These are phyloP conservation scores for Acleris emargana DNA, from an alignment of 2,888 invertebrate genomes.

Conservation along the genomic window DNA sequence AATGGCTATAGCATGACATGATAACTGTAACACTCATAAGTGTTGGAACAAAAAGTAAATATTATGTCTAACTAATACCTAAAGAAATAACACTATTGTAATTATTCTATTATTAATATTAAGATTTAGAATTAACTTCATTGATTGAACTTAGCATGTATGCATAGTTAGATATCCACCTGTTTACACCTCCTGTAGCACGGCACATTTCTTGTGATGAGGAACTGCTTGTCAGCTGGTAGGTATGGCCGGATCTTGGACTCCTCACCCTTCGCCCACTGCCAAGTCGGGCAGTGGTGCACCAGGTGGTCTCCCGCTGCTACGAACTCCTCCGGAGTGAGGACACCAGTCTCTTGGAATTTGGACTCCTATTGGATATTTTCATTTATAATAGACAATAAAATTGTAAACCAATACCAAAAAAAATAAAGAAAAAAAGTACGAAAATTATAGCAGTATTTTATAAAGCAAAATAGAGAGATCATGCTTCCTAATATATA, in stretches of 20 bases:
- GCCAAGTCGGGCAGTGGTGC: constrained; percentile 99
- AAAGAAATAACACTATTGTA: no score
- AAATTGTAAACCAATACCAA: no score
- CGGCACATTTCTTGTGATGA: constrained; percentile 98
- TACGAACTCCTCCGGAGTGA: constrained; percentile 99
- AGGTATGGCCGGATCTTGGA: constrained; percentile 94
- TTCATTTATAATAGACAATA: background rate
- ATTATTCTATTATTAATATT: no score
- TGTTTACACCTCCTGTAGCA: constrained; percentile 98
- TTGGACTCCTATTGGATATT: constrained; percentile 91
- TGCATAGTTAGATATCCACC: constrained; percentile 64
- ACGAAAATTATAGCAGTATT: background rate
- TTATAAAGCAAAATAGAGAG: background rate
- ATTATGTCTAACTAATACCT: no score
- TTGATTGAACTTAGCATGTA: background rate
- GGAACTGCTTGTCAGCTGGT: constrained; percentile 97
- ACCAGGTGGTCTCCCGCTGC: constrained; percentile 99
- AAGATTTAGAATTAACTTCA: no score
- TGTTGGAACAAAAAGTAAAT: no score
- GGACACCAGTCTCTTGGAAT: constrained; percentile 97
- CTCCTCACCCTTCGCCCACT: constrained; percentile 97
- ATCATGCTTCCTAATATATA: background rate
- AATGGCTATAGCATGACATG: no score
- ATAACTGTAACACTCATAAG: no score
- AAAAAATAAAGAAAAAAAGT: background rate